These are phyloP conservation scores for Diorhabda carinulata DNA, from an alignment of 1,140 invertebrate genomes.

Conservation along the genomic window DNA sequence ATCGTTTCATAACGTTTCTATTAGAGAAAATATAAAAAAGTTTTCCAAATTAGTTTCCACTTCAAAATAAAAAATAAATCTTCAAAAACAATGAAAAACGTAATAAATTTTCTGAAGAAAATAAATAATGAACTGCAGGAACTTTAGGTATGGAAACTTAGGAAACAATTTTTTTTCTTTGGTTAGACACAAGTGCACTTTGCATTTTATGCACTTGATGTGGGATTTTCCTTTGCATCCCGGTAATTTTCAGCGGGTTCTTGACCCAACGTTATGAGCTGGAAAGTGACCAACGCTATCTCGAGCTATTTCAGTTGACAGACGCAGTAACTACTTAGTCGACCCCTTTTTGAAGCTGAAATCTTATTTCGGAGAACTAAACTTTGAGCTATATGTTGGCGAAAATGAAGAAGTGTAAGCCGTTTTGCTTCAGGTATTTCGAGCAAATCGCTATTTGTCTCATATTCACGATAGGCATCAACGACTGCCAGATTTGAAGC, in stretches of 20 bases:
- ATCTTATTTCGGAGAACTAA: not conserved
- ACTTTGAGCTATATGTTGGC: not conserved
- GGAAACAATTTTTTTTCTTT: not conserved
- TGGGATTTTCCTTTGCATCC: not conserved
- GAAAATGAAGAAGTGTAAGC: not conserved
- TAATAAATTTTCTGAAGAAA: too few species aligned
- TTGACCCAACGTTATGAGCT: not conserved
- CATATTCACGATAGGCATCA: constrained; percentile 21
- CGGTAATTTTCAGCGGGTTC: not conserved
- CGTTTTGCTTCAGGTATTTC: not conserved
- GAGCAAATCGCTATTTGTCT: constrained; percentile 7
- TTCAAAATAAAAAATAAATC: too few species aligned
- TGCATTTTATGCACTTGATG: not conserved
- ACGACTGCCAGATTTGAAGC: constrained; percentile 9
- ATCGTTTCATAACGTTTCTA: not conserved
- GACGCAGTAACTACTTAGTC: not conserved
- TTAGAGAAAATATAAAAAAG: not conserved
- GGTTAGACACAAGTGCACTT: not conserved
- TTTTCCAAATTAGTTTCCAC: too few species aligned
- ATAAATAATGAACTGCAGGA: too few species aligned
- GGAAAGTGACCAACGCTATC: too few species aligned
- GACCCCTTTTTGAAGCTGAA: too few species aligned
- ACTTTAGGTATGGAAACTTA: not conserved
- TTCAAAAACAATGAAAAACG: too few species aligned
- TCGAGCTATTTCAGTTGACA: not conserved